Percentiles rank a stretch among this genome's conserved stretches.
phyloP scores from a whole-genome alignment of 2,797 vertebrate species.

The Enteromius trimaculatus region DNA sequence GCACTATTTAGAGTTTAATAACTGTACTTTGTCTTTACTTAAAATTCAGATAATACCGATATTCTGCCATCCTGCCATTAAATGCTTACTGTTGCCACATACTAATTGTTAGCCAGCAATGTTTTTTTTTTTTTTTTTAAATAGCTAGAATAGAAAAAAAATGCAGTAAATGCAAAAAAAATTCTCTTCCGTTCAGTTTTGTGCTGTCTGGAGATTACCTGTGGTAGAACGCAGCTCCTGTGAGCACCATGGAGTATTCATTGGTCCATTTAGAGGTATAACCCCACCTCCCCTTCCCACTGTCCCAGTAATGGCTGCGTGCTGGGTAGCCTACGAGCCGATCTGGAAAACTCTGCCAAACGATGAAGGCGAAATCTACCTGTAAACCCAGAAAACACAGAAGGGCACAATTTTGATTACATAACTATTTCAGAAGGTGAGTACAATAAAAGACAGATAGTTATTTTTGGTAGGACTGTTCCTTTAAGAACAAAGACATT shows the following conservation, averaged over 20 bases:
- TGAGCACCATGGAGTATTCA: conserved; percentile 84
- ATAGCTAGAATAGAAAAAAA: background rate
- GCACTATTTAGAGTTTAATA: no score
- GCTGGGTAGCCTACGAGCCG: conserved; percentile 88
- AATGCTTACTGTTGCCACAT: background rate
- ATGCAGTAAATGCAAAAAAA: background rate
- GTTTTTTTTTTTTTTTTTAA: background rate
- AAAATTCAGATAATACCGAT: background rate
- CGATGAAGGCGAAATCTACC: conserved; percentile 91
- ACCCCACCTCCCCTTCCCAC: conserved; percentile 80
- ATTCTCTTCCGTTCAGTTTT: background rate
- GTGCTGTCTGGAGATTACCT: conserved; percentile 63
- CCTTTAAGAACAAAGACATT: background rate
- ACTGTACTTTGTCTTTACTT: background rate
- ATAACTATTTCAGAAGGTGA: background rate
- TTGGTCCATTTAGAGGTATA: conserved; percentile 87
- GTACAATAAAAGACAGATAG: background rate
- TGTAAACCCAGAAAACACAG: conserved; percentile 59
- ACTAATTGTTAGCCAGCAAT: background rate
- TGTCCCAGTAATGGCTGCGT: conserved; percentile 90
- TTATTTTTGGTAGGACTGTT: background rate
- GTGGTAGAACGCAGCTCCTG: conserved; percentile 83
- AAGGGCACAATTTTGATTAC: background rate
- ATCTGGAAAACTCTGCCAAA: conserved; percentile 91
- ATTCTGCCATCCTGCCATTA: background rate